Percentiles rank a stretch among this genome's conserved stretches.
Conservation (phyloP, 2,797 vertebrate genomes). For the Tenualosa thibaudeaui region DNA sequence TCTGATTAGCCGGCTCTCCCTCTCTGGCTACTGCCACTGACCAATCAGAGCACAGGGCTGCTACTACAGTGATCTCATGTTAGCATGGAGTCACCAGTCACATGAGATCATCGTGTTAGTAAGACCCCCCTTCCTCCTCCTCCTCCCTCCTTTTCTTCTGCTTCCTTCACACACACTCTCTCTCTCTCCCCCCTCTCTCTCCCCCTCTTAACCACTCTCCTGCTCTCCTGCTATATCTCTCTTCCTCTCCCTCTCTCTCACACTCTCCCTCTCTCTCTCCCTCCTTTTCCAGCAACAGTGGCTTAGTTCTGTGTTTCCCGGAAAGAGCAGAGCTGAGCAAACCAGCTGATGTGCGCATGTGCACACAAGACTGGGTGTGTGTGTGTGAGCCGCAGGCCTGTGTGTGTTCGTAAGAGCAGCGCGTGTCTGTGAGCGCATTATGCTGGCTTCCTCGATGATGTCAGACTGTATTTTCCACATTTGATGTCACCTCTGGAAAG, state of each 20-base stretch:
- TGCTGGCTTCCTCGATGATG: conserved; percentile 46
- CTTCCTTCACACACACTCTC: not conserved
- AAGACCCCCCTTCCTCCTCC: not conserved
- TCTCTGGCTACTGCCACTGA: not conserved
- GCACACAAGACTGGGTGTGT: not conserved
- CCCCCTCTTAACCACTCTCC: too few species aligned
- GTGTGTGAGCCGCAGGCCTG: not conserved
- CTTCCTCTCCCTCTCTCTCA: not conserved
- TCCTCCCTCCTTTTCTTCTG: not conserved
- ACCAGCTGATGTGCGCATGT: not conserved
- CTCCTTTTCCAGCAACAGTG: not conserved
- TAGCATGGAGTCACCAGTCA: not conserved
- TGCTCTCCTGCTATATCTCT: too few species aligned
- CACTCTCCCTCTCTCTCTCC: not conserved
- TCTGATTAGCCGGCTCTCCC: not conserved
- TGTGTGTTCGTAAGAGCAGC: not conserved
- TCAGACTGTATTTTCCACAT: conserved; percentile 47
- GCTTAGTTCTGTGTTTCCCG: conserved; percentile 1
- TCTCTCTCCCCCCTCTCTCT: not conserved
- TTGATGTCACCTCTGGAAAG: conserved; percentile 50
- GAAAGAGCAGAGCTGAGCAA: not conserved
- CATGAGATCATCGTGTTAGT: conserved; percentile 8
- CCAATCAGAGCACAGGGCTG: not conserved
- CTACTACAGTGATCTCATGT: not conserved
- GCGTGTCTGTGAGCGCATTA: not conserved